Evolutionary conservation across 1,140 invertebrate genomes (phyloP).

Genomic region (Doryteuthis pealeii): DNA sequence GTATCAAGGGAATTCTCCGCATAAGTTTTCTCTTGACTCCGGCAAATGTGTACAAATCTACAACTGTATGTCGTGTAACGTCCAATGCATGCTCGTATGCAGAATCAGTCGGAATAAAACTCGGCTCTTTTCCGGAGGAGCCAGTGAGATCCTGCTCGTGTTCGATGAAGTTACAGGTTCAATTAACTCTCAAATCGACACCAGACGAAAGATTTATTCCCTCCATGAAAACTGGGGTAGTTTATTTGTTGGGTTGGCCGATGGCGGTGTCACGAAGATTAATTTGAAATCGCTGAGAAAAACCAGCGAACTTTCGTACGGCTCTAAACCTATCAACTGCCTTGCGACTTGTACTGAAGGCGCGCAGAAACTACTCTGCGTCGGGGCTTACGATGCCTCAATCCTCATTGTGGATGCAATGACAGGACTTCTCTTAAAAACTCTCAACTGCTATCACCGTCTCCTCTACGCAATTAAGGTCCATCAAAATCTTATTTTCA

Average conservation of each 20-base stretch:
- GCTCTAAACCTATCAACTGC: background rate
- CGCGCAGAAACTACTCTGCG: background rate
- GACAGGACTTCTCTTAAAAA: background rate
- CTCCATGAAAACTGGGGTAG: background rate
- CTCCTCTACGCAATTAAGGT: conserved; percentile 1
- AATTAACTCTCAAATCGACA: background rate
- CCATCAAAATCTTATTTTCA: background rate
- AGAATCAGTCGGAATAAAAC: background rate
- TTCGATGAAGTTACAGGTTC: background rate
- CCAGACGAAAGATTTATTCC: background rate
- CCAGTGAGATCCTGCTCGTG: background rate
- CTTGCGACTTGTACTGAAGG: background rate
- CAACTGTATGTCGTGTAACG: background rate
- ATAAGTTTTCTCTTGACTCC: background rate
- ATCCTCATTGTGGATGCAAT: background rate
- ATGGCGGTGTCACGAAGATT: background rate
- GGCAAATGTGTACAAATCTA: background rate
- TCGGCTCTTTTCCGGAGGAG: background rate
- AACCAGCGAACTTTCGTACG: background rate
- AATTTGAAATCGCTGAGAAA: background rate
- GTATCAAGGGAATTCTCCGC: background rate
- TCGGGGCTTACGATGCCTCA: conserved; percentile 8
- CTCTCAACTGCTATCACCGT: background rate
- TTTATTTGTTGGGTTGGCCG: background rate
- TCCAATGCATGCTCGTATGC: conserved; percentile 3